Base-by-base conservation (phyloP, 2,113 vertebrate genomes). In the Neoarius graeffei region DNA sequence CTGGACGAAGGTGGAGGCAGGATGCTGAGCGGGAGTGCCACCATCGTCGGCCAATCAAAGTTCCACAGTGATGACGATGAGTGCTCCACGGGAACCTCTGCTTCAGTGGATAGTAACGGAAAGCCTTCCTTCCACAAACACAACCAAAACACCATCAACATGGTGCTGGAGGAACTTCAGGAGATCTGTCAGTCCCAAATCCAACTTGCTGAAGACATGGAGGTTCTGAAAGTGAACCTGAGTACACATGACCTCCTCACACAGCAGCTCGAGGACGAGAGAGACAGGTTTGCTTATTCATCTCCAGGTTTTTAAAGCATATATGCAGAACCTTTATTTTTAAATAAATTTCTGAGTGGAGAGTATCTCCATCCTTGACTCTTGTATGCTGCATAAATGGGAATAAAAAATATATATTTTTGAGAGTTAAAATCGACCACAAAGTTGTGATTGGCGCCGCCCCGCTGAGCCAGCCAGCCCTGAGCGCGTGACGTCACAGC, bases 21-120 rank as follows among this genome's bases (percentile, higher is more conserved):
- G 83, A 94, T 93, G 0, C 95, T 99, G 57, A 97, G 98, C 0
- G 97, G 96, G 91, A 99, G 98, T 0, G 96, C 96, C 91, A 98
- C 96, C 0, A 92, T 98, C 15, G 97, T 98, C 84, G 97, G 95
- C 90, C 98, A 97, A 91, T 95, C 97, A 91, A 98, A 98, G 91
- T 98, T 98, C 0, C 96, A 97, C 92, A 99, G 97, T 0, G 98
- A 99, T 0, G 98, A 99, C 0, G 98, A 99, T 0, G 98, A 99
- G 85, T 97, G 97, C 80, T 99, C 98, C 92, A 97, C 97, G 0
- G 97, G 95, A 86, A 98, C 97, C 1, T 98, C 98, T 1, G 96
- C 96, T 85, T 99, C 98, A 0, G 97, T 96, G 0, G 97, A 93
- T 0, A 97, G 97, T 92, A 99, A 97, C 86, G 97, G 98, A 88